Conservation (phyloP, 2,113 vertebrate genomes). For the Neolamprologus tretocephalus region DNA sequence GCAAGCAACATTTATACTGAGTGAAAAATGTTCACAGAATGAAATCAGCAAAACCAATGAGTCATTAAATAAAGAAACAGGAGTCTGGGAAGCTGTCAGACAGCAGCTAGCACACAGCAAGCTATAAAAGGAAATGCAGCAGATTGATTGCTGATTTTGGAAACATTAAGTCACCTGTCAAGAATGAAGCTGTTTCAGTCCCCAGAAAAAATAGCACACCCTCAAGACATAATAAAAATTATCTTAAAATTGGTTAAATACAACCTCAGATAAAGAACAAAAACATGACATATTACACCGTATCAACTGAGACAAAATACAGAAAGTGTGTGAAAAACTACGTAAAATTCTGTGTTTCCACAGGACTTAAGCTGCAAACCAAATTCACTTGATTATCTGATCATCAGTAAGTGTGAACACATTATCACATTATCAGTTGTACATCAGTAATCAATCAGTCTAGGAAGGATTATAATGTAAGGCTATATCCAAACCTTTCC, state of each 20-base stretch:
- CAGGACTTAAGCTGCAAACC: neutral
- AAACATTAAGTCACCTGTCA: conserved; percentile 23
- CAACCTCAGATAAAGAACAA: neutral
- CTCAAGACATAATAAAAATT: neutral
- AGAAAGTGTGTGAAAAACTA: neutral
- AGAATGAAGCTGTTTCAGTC: neutral
- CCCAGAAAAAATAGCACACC: neutral
- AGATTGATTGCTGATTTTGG: neutral
- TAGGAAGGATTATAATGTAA: neutral
- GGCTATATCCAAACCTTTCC: neutral
- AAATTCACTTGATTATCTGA: neutral
- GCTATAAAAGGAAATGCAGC: conserved; percentile 39
- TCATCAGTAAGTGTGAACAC: neutral
- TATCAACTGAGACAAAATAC: neutral
- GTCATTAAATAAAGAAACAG: neutral
- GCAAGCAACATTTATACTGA: neutral
- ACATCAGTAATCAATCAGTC: neutral
- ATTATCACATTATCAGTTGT: neutral
- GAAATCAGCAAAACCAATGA: conserved; percentile 1
- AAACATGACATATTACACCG: neutral
- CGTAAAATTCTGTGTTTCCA: neutral
- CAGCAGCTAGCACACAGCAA: neutral
- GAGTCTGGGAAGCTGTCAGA: neutral
- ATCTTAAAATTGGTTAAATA: neutral
- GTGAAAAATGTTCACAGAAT: neutral